Base-by-base conservation (phyloP, 1,140 invertebrate species). In the Muscidifurax raptorellus region DNA sequence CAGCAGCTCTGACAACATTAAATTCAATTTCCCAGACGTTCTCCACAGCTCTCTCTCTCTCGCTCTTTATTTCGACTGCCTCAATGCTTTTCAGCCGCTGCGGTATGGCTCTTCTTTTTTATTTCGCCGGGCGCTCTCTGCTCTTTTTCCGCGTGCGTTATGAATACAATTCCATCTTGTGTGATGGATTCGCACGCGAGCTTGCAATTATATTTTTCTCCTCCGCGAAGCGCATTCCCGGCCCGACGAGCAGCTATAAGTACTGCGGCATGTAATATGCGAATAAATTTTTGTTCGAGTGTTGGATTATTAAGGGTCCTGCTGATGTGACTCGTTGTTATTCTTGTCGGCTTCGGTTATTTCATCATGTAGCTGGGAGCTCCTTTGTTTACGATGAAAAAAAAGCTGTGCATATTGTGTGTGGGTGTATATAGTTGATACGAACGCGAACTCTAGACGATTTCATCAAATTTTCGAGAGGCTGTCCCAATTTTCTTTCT, bases 1-100 rank as follows among this genome's bases (percentile, higher is more conserved):
- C 52, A 36, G 25, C 28, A 18, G 12, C 2, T 69, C 80, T n/a
- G 87, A 87, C 88, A 89, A 87, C 89, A 90, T 88, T 89, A 89
- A 89, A 89, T 87, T 86, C 86, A 89, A 90, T 90, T 87, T 86
- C 86, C 87, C 77, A 80, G 84, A 82, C 80, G 74, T 82, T 85
- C 72, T 27, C 76, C 71, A 66, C 80, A 47, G 44, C 44, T 47
- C 44, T 47, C 44, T 47, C 44, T 47, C 44, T 59, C 52, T n/a
- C 22, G 80, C 86, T 80, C 87, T 85, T 47, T 44, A 81, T 85
- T 85, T 81, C 87, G 75, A 86, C 85, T 72, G 83, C 79, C 78
- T 80, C 86, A 74, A 66, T 85, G 83, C 84, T 85, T 81, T 82
- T 80, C 75, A 47, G 80, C 64, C 7, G 27, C 64, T 2, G 13